These are phyloP conservation scores for Nibea coibor DNA, from an alignment of 2,113 vertebrate species.

Conservation along the genomic window DNA sequence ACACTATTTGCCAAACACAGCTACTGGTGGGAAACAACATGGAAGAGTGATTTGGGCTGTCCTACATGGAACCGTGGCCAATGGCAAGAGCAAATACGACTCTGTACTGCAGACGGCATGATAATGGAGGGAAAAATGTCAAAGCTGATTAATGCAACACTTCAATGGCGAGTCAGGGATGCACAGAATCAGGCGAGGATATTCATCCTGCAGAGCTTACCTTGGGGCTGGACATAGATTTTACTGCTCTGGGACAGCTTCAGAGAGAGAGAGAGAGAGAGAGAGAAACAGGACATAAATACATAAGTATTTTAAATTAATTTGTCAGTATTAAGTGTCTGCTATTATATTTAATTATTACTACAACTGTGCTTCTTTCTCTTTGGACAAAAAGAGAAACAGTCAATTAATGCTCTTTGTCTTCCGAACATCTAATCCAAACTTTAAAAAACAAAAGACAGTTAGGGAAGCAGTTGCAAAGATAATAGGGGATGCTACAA, in stretches of 20 bases:
- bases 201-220: slow-evolving; percentile 80
- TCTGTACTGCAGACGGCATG: slow-evolving; percentile 46
- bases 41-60: slow-evolving; percentile 58
- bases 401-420: slow-evolving; percentile 29
- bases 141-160: slow-evolving; percentile 66
- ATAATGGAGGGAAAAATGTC: slow-evolving; percentile 64
- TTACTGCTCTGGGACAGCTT: slow-evolving; percentile 88
- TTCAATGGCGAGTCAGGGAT: slow-evolving; percentile 50
- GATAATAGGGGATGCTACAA: slow-evolving; percentile 59
- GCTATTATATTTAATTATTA: slow-evolving; percentile 25
- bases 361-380: slow-evolving; percentile 1
- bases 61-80: slow-evolving; percentile 53
- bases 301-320: slow-evolving; percentile 8
- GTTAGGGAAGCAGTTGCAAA: slow-evolving; percentile 32
- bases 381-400: slow-evolving; percentile 4
- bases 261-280: slow-evolving; percentile 23
- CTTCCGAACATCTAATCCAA: slow-evolving; percentile 28
- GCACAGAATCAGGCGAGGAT: slow-evolving; percentile 36
- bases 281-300: slow-evolving; percentile 32
- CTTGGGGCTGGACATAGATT: slow-evolving; percentile 93
- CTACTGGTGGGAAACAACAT: slow-evolving; percentile 58
- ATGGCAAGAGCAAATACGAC: slow-evolving; percentile 64
- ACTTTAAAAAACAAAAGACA: slow-evolving; percentile 61
- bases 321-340: slow-evolving; percentile 6
- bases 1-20: slow-evolving; percentile 61